Conservation (phyloP, 1,140 invertebrate genomes). For the Panagrolaimus sp. region DNA sequence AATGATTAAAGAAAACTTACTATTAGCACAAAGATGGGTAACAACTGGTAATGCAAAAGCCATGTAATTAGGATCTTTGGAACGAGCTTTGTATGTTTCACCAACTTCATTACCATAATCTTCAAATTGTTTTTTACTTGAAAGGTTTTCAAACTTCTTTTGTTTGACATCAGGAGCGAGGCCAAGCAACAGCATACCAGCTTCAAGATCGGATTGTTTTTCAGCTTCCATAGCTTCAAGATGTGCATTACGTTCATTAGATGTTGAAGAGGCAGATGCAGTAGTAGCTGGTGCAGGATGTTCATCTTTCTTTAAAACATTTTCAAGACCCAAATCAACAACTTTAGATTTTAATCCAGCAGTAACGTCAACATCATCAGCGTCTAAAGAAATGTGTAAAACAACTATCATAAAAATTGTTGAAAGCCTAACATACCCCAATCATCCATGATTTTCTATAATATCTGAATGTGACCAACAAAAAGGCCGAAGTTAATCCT, state of each 20-base stretch:
- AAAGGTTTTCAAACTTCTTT: conserved; percentile 17
- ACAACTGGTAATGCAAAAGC: conserved; percentile 15
- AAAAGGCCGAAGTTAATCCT: no score
- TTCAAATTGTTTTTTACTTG: conserved; percentile 9
- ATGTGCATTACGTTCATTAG: neutral
- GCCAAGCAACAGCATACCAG: neutral
- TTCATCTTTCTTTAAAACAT: conserved; percentile 11
- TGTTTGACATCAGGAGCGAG: neutral
- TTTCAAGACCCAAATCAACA: conserved; percentile 20
- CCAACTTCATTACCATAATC: conserved; percentile 22
- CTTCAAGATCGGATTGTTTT: conserved; percentile 14
- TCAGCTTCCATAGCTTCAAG: conserved; percentile 21
- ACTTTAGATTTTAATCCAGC: conserved; percentile 14
- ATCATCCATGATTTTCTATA: conserved; percentile 8
- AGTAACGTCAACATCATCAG: conserved; percentile 25
- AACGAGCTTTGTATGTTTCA: neutral
- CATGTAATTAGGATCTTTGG: conserved; percentile 19
- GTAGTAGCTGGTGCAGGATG: neutral
- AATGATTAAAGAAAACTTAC: neutral
- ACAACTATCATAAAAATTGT: neutral
- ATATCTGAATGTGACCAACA: no score
- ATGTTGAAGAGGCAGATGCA: neutral
- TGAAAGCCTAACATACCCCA: conserved; percentile 16
- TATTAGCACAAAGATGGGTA: neutral
- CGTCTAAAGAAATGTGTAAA: conserved; percentile 13